These are phyloP conservation scores for Ailurus styani DNA, from an alignment of 2,113 vertebrate species.

Conservation along the genomic window DNA sequence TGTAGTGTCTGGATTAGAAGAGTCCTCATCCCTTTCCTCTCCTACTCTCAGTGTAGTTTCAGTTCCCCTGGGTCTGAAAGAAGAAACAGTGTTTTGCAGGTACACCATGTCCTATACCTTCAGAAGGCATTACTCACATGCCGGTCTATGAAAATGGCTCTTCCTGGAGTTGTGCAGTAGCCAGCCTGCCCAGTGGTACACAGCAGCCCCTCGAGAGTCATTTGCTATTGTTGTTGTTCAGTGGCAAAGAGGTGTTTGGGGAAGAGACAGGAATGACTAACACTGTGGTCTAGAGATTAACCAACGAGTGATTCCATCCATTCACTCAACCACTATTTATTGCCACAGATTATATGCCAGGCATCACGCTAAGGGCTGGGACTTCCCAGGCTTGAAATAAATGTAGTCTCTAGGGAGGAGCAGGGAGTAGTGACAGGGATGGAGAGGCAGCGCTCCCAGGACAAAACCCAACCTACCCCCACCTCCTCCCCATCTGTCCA, in stretches of 20 bases:
- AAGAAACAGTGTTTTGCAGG: neutral
- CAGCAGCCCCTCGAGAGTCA: neutral
- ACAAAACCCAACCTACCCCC: neutral
- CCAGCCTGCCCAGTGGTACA: neutral
- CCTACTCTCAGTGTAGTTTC: neutral
- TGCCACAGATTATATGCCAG: neutral
- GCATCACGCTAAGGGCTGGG: neutral
- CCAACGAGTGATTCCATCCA: neutral
- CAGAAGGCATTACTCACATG: neutral
- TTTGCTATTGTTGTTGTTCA: neutral
- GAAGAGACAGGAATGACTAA: neutral
- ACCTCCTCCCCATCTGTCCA: neutral
- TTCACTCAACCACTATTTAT: neutral
- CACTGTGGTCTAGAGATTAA: slow-evolving; percentile 6
- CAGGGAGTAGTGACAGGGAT: too few species aligned
- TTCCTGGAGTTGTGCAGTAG: neutral
- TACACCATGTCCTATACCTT: neutral
- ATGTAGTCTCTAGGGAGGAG: neutral
- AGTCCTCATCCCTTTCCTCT: neutral
- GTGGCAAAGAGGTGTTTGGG: neutral
- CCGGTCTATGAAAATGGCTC: neutral
- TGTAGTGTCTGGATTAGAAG: neutral
- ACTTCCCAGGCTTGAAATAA: slow-evolving; percentile 9
- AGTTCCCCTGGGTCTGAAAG: neutral
- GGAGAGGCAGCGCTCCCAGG: neutral